Percentiles rank a stretch among this genome's conserved stretches.
Conservation (phyloP, 1,140 invertebrate genomes). For the Venturia canescens region DNA sequence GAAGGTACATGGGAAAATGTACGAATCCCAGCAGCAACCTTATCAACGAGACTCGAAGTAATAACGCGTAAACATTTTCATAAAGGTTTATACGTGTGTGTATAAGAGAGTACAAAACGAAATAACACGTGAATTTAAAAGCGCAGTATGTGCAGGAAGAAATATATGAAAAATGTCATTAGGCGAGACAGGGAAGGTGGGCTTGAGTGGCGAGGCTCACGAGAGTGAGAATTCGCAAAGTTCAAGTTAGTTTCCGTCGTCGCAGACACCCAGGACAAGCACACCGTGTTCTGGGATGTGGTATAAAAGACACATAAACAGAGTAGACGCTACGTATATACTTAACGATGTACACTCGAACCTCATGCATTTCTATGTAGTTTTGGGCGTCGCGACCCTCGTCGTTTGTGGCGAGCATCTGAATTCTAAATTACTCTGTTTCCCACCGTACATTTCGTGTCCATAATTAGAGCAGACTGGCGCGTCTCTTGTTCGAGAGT, state of each 20-base stretch:
- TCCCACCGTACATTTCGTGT: neutral
- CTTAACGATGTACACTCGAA: too few species aligned
- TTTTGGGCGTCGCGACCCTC: conserved; percentile 11
- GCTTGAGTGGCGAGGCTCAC: too few species aligned
- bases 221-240: too few species aligned
- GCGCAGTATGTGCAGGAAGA: too few species aligned
- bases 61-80: conserved; percentile 33
- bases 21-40: neutral
- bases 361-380: too few species aligned
- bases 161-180: too few species aligned
- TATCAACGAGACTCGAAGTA: conserved; percentile 31
- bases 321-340: too few species aligned
- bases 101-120: neutral
- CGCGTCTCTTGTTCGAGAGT: neutral
- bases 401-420: conserved; percentile 21
- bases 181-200: too few species aligned
- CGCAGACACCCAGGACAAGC: too few species aligned
- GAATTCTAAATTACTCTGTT: conserved; percentile 40
- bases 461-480: conserved; percentile 10
- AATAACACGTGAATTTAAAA: too few species aligned
- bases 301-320: conserved; percentile 9
- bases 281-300: conserved; percentile 3
- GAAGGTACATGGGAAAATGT: neutral
- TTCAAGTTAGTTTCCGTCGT: too few species aligned
- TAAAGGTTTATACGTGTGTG: conserved; percentile 27